These are phyloP conservation scores for Athalia cordata DNA, from an alignment of 2,888 invertebrate genomes.

Conservation along the genomic window DNA sequence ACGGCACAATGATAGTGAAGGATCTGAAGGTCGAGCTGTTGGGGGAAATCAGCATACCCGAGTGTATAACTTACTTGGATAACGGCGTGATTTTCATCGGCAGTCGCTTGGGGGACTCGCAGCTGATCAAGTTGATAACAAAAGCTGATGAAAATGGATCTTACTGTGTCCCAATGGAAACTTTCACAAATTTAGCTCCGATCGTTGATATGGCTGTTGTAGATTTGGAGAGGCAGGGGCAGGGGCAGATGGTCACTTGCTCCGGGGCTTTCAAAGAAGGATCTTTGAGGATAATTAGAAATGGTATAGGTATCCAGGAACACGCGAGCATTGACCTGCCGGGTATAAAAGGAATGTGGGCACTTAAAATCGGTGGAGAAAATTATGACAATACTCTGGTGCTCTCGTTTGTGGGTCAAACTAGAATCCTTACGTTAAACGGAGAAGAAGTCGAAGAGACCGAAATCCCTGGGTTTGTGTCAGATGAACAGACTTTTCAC, in stretches of 20 bases:
- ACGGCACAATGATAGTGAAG: conserved; percentile 86
- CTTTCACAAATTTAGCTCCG: conserved; percentile 97
- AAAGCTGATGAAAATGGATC: conserved; percentile 89
- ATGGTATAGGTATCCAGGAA: conserved; percentile 99
- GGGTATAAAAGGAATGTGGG: conserved; percentile 99
- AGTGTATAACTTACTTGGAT: conserved; percentile 98
- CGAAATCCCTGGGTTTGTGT: conserved; percentile 92
- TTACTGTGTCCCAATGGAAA: conserved; percentile 96
- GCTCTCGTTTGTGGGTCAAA: conserved; percentile 97
- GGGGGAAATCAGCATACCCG: conserved; percentile 95
- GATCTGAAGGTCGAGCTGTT: conserved; percentile 95
- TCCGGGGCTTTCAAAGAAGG: conserved; percentile 99
- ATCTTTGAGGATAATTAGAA: conserved; percentile 95
- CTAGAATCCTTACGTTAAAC: conserved; percentile 89
- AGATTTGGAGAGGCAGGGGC: conserved; percentile 96
- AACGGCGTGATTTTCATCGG: conserved; percentile 98
- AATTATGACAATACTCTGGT: conserved; percentile 91
- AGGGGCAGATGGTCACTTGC: conserved; percentile 98
- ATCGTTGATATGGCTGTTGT: conserved; percentile 99
- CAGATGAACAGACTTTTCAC: conserved; percentile 94
- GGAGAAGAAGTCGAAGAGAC: conserved; percentile 99
- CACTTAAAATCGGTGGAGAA: conserved; percentile 84
- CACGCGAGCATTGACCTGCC: conserved; percentile 97
- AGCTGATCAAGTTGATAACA: conserved; percentile 91
- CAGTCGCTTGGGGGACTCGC: conserved; percentile 97